A percentile compares a stretch with the other conserved stretches of the same genome.
Conservation (phyloP, 1,140 invertebrate species). For the Rhopalosiphum padi region DNA sequence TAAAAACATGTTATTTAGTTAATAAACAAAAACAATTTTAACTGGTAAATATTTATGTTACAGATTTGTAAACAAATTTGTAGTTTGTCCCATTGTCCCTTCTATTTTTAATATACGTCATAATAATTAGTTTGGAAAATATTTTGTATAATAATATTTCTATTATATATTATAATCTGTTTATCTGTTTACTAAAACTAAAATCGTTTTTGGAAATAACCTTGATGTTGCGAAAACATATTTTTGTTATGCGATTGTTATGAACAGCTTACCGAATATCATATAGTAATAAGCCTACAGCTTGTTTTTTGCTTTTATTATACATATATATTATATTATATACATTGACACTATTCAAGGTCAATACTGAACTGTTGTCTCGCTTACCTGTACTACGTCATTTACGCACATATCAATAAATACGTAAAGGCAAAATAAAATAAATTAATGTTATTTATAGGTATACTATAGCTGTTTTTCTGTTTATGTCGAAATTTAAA, state of each 20-base stretch:
- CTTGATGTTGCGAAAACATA: constrained; percentile 16
- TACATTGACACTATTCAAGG: constrained; percentile 15
- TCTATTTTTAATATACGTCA: neutral
- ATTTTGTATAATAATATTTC: neutral
- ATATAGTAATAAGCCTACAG: neutral
- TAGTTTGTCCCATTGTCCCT: neutral
- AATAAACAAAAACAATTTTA: neutral
- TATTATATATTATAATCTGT: neutral
- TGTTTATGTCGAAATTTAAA: neutral
- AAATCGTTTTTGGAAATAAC: constrained; percentile 8
- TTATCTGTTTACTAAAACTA: neutral
- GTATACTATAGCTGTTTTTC: neutral
- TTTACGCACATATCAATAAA: neutral
- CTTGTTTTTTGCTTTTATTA: constrained; percentile 14
- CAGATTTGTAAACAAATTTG: constrained; percentile 7
- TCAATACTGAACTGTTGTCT: neutral
- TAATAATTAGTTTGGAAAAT: neutral
- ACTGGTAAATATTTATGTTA: neutral
- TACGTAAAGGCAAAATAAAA: neutral
- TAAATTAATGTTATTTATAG: neutral
- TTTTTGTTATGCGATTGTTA: constrained; percentile 3
- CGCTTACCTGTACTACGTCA: neutral
- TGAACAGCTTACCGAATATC: neutral
- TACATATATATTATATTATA: neutral
- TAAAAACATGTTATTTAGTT: neutral